These are phyloP conservation scores for Neofelis nebulosa DNA, from an alignment of 2,113 vertebrate genomes.

Conservation along the genomic window DNA sequence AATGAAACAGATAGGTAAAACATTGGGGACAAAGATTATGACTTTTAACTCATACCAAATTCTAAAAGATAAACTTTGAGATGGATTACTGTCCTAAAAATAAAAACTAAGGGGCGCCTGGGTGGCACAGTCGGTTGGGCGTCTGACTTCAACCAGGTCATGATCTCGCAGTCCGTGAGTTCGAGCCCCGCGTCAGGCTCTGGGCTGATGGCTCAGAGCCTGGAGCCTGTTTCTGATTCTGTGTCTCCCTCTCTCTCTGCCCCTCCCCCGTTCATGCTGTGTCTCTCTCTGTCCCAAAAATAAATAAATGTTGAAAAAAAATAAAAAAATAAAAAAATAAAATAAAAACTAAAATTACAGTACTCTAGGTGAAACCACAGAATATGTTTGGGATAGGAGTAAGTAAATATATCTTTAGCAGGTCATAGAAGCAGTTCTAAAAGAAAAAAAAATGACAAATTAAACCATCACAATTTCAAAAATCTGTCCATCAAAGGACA, in stretches of 20 bases:
- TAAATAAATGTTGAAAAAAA: too few relatives aligned
- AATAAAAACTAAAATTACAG: neutral
- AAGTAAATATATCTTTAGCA: neutral
- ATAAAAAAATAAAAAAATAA: neutral
- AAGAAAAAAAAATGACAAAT: neutral
- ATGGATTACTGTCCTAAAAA: neutral
- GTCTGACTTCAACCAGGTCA: too few relatives aligned
- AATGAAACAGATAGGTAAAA: neutral
- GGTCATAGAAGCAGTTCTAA: neutral
- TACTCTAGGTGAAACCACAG: neutral
- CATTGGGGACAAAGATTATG: neutral
- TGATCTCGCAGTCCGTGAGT: too few relatives aligned
- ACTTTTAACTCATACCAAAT: neutral
- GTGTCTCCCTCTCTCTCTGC: too few relatives aligned
- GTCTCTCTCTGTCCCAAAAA: too few relatives aligned
- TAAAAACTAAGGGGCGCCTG: neutral
- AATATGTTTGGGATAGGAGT: neutral
- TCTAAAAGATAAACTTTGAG: neutral
- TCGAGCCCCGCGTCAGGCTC: too few relatives aligned
- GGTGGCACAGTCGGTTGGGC: too few relatives aligned
- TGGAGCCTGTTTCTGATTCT: too few relatives aligned
- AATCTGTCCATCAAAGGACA: neutral
- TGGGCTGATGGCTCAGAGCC: too few relatives aligned
- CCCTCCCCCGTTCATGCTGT: too few relatives aligned
- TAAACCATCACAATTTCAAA: neutral